Percentiles rank a stretch among this genome's conserved stretches.
Conservation (phyloP, 1,140 invertebrate species). For the Atopsyche davidsoni region DNA sequence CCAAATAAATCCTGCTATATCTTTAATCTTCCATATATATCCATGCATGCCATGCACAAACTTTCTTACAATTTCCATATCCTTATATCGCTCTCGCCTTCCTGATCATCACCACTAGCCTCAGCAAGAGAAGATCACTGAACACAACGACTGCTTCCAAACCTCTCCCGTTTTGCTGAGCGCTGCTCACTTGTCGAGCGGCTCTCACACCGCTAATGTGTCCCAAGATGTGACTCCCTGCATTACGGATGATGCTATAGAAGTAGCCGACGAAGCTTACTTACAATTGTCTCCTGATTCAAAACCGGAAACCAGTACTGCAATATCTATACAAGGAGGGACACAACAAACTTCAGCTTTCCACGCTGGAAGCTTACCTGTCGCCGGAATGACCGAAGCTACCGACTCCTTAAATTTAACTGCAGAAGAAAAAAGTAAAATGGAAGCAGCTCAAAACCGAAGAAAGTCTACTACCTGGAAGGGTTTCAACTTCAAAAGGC, state of each 20-base stretch:
- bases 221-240: slow-evolving; percentile 27
- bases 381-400: slow-evolving; percentile 19
- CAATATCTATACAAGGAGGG: slow-evolving; percentile 14
- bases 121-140: slow-evolving; percentile 23
- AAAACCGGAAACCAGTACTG: slow-evolving; percentile 25
- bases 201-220: slow-evolving; percentile 34
- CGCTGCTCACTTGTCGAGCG: slow-evolving; percentile 29
- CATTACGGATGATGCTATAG: slow-evolving; percentile 30
- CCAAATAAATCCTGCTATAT: too few species aligned
- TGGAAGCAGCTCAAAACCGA: slow-evolving; percentile 35
- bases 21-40: slow-evolving; percentile 3
- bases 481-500: slow-evolving; percentile 70
- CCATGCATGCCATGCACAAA: slow-evolving; percentile 21
- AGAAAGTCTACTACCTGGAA: slow-evolving; percentile 62
- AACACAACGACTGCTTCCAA: slow-evolving; percentile 12
- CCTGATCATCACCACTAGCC: slow-evolving; percentile 24
- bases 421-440: slow-evolving; percentile 29
- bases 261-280: slow-evolving; percentile 33
- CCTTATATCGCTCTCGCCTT: slow-evolving; percentile 18
- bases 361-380: slow-evolving; percentile 33
- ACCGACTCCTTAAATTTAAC: slow-evolving; percentile 25
- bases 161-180: slow-evolving; percentile 1
- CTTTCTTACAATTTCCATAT: slow-evolving; percentile 11
- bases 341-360: slow-evolving; percentile 13
- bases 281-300: slow-evolving; percentile 23